Percentiles rank a stretch among this genome's conserved stretches.
Evolutionary conservation across 2,888 invertebrate species (phyloP).

Genomic region (Crossocerus cetratus): DNA sequence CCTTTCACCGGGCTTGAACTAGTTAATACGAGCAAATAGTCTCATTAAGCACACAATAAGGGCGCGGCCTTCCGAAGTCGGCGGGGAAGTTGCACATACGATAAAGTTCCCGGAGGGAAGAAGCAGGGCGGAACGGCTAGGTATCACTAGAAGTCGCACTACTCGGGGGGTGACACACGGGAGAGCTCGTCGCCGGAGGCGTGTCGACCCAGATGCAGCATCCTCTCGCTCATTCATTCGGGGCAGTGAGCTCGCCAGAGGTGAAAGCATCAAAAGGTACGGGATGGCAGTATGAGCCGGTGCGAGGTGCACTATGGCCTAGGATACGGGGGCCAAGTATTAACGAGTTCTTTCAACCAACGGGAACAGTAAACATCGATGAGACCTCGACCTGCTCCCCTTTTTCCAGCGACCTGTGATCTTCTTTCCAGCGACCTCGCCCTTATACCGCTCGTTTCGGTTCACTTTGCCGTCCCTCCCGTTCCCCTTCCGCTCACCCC

Average conservation of each 20-base stretch:
- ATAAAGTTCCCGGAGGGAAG: too few relatives aligned
- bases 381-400: constrained; percentile 2
- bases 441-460: too few relatives aligned
- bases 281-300: not conserved
- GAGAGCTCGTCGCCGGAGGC: not conserved
- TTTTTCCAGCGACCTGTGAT: not conserved
- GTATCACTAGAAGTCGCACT: too few relatives aligned
- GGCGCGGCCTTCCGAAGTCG: too few relatives aligned
- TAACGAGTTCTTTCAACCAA: constrained; percentile 3
- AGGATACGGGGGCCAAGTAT: not conserved
- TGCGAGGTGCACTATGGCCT: not conserved
- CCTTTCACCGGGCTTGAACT: too few relatives aligned
- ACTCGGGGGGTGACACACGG: not conserved
- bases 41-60: too few relatives aligned
- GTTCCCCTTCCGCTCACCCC: too few relatives aligned
- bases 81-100: too few relatives aligned
- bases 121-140: too few relatives aligned
- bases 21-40: too few relatives aligned
- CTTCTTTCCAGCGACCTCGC: too few relatives aligned
- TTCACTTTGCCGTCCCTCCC: too few relatives aligned
- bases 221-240: not conserved
- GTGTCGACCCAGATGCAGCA: not conserved
- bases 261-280: not conserved
- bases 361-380: not conserved
- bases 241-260: not conserved